Base-by-base conservation (phyloP, 1,140 invertebrate species). In the Drosophila varians region DNA sequence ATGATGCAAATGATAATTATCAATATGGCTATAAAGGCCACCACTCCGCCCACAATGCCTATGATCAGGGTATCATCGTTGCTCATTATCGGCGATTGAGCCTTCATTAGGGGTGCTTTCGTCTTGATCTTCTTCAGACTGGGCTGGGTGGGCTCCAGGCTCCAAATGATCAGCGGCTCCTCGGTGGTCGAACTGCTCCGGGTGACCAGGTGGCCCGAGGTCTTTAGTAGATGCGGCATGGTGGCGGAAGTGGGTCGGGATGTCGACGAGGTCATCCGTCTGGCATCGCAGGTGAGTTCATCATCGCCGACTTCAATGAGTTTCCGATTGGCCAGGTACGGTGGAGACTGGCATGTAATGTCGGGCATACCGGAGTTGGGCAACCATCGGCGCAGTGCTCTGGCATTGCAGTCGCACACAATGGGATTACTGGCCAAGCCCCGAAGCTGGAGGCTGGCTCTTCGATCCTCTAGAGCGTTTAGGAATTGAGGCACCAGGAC, bases 61-160 rank as follows among this genome's bases (percentile, higher is more conserved):
- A 98, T 97, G 46, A 98, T 98, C 0, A 98, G 90, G 1, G 96
- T 97, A 74, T 98, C 97, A 76, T 98, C 97, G 66, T 97, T 97
- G 42, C 93, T 95, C 0, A 96, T 93, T 2, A 94, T 92, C 6
- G 93, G 93, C 58, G 92, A 90, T 45, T 92, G 93, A 54, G 92
- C 91, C 52, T 92, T 93, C 14, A 93, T 92, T 1, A 93, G 92
- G 1, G 94, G 93, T 8, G 92, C 92, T 84, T 94, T 93, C 8
- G 92, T 93, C 60, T 94, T 93, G 16, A 93, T 93, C 74, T 92
- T 92, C 53, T 91, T 92, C 0, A 90, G 73, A 4, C 65, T 86
- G 12, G 88, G 88, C 72, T 92, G 94, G 1, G 94, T 93, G 3
- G 95, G 94, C 4, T 95, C 94, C 8, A 96, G 92, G 5, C 96